Evolutionary conservation across 2,113 vertebrate genomes (phyloP).

Genomic region (Noturus placidus): DNA sequence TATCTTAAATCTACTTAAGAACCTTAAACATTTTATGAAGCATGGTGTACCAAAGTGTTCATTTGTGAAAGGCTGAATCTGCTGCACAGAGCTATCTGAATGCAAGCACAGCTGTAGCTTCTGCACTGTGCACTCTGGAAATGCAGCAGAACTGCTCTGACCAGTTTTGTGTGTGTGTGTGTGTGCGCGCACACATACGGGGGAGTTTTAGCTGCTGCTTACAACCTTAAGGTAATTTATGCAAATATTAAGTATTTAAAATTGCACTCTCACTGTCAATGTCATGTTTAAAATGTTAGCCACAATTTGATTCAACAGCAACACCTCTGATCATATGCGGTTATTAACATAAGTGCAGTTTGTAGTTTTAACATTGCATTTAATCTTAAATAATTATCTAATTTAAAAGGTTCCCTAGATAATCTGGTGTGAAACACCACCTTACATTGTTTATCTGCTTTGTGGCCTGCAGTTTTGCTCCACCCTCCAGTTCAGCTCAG

Average conservation of each 20-base stretch:
- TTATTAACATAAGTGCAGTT: neutral
- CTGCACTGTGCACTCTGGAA: neutral
- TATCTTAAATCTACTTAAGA: neutral
- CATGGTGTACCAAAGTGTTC: neutral
- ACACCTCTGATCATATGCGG: neutral
- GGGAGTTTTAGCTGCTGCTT: neutral
- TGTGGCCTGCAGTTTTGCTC: neutral
- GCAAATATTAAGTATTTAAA: neutral
- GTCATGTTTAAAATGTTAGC: neutral
- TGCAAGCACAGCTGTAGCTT: neutral
- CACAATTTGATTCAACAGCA: neutral
- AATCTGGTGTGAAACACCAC: neutral
- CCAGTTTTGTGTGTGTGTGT: slow-evolving; percentile 60
- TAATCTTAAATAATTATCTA: neutral
- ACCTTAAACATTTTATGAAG: neutral
- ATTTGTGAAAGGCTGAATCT: neutral
- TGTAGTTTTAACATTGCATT: neutral
- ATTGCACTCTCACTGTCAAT: neutral
- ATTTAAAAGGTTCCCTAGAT: neutral
- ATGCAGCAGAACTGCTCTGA: slow-evolving; percentile 65
- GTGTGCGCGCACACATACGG: neutral
- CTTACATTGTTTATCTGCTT: neutral
- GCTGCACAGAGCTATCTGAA: neutral
- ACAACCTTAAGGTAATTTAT: neutral
- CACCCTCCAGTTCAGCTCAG: neutral